Conservation (phyloP, 2,797 vertebrate genomes). For the Acanthornis magna region DNA sequence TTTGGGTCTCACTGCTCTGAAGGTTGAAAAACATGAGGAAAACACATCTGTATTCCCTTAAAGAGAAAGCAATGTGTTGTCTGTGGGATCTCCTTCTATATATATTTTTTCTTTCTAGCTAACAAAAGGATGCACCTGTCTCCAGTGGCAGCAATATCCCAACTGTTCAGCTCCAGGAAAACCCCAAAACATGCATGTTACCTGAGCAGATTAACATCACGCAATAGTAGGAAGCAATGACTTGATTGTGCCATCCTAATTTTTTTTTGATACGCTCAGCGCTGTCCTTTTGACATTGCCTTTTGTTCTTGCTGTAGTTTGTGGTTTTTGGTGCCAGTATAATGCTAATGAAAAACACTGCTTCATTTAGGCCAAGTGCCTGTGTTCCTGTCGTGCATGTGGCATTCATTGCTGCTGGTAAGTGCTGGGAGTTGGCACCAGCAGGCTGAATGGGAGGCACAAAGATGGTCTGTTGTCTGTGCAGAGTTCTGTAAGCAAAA, state of each 20-base stretch:
- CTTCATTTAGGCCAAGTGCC: background rate
- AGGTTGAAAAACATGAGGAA: background rate
- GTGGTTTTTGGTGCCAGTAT: conserved; percentile 8
- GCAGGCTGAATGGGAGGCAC: background rate
- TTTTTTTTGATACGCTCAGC: background rate
- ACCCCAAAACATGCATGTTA: background rate
- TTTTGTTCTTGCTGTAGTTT: conserved; percentile 42
- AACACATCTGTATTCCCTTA: background rate
- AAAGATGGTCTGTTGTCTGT: background rate
- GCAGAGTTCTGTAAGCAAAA: background rate
- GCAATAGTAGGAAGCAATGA: background rate
- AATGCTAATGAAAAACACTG: conserved; percentile 35
- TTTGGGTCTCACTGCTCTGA: background rate
- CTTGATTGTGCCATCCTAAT: background rate
- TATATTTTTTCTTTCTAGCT: background rate
- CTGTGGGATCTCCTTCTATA: background rate
- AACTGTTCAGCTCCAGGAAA: background rate
- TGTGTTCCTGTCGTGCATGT: conserved; percentile 14
- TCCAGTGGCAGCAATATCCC: background rate
- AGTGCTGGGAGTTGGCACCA: background rate
- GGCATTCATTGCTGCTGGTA: conserved; percentile 31
- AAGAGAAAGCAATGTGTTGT: background rate
- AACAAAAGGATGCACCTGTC: background rate
- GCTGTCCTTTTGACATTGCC: conserved; percentile 14
- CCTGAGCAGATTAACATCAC: background rate